Base-by-base conservation (phyloP, 2,888 invertebrate genomes). In the Apotomis betuletana region DNA sequence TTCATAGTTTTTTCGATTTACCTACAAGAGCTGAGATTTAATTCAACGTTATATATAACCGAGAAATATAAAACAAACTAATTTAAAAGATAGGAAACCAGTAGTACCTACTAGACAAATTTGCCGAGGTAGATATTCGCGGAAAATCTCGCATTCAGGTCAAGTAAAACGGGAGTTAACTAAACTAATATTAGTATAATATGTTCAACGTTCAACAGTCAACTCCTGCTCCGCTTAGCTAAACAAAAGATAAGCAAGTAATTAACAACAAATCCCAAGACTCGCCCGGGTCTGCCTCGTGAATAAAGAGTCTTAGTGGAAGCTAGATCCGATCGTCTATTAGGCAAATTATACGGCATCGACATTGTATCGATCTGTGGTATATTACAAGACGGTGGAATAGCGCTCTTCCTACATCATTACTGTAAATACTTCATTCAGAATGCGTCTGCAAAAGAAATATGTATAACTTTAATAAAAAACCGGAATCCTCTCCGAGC, bases 401-500 rank as follows among this genome's bases (percentile, higher is more conserved):
- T 55, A 46, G 27, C 49, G n/a, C n/a, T 9, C 62, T 52, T 52
- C 49, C 49, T 44, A 60, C 13, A 9, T 15, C n/a, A 12, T 13
- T 49, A 27, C 38, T 36, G 55, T 49, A 15, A 55, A 62, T 51
- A 55, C 38, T 41, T 41, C 8, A 27, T 61, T 57, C 4, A 63
- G 10, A 69, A 49, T 12, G 15, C 10, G 38, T 41, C 49, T 38
- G 38, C 36, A 3, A 51, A 46, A 10, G 44, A 52, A 52, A 59
- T 41, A 63, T 41, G 27, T 41, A 54, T 44, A n/a, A 71, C 41
- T 10, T 55, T 67, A 44, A 62, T 62, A 69, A 64, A 64, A 69
- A 73, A 27, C 78, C 79, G 78, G 74, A 78, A 73, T 58, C 81
- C 81, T 81, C 76, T 77, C 80, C 80, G 81, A 82, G 77, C 81